Evolutionary conservation across 2,797 vertebrate species (phyloP).

Genomic region (Ctenopoma multispine): DNA sequence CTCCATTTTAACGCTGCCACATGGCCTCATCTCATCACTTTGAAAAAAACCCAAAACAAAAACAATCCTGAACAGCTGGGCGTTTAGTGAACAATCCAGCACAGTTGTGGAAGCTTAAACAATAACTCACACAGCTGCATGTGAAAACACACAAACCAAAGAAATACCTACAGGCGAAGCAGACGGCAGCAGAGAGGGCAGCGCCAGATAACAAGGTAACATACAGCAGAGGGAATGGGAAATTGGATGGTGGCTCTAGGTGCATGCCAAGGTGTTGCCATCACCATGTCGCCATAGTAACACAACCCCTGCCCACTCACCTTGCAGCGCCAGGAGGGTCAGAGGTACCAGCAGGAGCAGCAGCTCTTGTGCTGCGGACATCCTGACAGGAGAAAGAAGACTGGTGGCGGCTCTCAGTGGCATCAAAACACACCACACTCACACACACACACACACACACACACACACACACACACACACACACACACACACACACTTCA

Average conservation of each 20-base stretch:
- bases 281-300: constrained; percentile 24
- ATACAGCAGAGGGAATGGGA: constrained; percentile 6
- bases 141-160: background rate
- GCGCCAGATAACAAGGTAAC: background rate
- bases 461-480: constrained; percentile 44
- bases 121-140: constrained; percentile 8
- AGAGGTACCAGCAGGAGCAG: constrained; percentile 67
- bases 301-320: constrained; percentile 73
- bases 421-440: constrained; percentile 44
- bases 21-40: constrained; percentile 45
- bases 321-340: constrained; percentile 71
- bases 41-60: constrained; percentile 6
- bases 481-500: constrained; percentile 35
- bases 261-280: constrained; percentile 38
- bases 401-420: constrained; percentile 25
- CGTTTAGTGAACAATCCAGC: constrained; percentile 44
- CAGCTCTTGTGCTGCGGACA: constrained; percentile 60
- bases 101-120: constrained; percentile 26
- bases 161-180: background rate
- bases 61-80: constrained; percentile 45
- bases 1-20: constrained; percentile 20
- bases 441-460: constrained; percentile 39
- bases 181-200: background rate
- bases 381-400: constrained; percentile 63
- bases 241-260: constrained; percentile 5